Conservation (phyloP, 2,888 invertebrate species). For the Eugnorisma glareosa region DNA sequence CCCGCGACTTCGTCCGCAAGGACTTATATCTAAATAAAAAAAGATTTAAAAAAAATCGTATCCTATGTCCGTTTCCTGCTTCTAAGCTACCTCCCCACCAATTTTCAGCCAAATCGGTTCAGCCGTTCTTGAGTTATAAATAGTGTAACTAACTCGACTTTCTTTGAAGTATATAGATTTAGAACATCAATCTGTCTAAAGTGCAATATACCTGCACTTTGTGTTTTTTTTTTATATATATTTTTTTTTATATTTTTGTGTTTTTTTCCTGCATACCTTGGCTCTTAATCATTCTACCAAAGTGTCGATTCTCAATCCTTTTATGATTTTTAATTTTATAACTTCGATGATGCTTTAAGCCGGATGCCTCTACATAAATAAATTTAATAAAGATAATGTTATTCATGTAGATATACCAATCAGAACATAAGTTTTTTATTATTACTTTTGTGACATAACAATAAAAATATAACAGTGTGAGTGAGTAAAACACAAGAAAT, state of each 20-base stretch:
- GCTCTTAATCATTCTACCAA: not conserved
- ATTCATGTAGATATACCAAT: conserved; percentile 12
- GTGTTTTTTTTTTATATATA: not conserved
- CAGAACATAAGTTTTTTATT: conserved; percentile 4
- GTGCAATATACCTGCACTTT: not conserved
- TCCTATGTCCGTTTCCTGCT: too few relatives aligned
- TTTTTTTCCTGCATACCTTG: not conserved
- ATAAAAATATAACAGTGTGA: conserved; percentile 9
- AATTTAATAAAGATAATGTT: conserved; percentile 24
- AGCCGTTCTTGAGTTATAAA: too few relatives aligned
- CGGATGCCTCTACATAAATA: conserved; percentile 6
- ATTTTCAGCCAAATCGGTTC: too few relatives aligned
- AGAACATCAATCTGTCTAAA: not conserved
- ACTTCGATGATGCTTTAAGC: conserved; percentile 3
- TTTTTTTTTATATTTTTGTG: not conserved
- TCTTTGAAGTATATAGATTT: too few relatives aligned
- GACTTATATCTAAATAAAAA: too few relatives aligned
- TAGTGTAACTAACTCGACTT: too few relatives aligned
- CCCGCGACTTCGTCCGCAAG: too few relatives aligned
- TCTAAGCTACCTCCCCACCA: too few relatives aligned
- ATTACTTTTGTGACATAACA: not conserved
- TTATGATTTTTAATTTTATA: conserved; percentile 4
- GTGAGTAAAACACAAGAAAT: conserved; percentile 36
- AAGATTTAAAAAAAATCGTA: too few relatives aligned
- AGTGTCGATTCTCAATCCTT: not conserved